Conservation (phyloP, 2,888 invertebrate genomes). For the Eurois occulta region DNA sequence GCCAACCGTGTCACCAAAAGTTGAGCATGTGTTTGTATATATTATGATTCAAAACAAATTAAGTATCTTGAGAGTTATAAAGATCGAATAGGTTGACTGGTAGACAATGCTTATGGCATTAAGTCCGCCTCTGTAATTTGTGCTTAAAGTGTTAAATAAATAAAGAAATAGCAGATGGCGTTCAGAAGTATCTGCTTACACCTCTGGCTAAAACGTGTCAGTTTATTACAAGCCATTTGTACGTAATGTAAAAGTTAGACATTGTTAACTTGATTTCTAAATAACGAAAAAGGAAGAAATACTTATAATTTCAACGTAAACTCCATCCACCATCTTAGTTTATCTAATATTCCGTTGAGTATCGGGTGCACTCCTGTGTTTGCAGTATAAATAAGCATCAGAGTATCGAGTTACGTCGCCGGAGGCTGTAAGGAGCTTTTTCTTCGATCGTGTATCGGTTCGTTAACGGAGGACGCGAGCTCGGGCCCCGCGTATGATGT, state of each 20-base stretch:
- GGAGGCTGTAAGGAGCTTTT: constrained; percentile 63
- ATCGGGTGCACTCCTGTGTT: constrained; percentile 43
- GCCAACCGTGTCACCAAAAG: no score
- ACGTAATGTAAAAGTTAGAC: neutral
- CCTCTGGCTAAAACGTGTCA: no score
- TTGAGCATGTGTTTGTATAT: no score
- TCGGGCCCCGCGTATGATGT: constrained; percentile 53
- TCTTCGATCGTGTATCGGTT: constrained; percentile 70
- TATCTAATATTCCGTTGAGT: constrained; percentile 35
- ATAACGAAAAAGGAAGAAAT: no score
- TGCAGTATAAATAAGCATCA: constrained; percentile 61
- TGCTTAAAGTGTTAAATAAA: no score
- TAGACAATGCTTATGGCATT: no score
- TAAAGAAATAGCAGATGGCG: no score
- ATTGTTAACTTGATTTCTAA: neutral
- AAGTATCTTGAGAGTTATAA: no score
- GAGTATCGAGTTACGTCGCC: constrained; percentile 61
- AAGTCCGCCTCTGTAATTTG: no score
- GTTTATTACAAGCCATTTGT: neutral
- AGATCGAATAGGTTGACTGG: no score
- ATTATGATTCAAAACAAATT: no score
- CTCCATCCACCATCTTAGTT: constrained; percentile 5
- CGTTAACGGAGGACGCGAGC: constrained; percentile 68
- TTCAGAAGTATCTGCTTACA: no score
- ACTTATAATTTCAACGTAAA: neutral